Evolutionary conservation across 1,140 invertebrate species (phyloP), one percentile per base, ranked within the genome.

Genomic region (Orchesella cincta): DNA sequence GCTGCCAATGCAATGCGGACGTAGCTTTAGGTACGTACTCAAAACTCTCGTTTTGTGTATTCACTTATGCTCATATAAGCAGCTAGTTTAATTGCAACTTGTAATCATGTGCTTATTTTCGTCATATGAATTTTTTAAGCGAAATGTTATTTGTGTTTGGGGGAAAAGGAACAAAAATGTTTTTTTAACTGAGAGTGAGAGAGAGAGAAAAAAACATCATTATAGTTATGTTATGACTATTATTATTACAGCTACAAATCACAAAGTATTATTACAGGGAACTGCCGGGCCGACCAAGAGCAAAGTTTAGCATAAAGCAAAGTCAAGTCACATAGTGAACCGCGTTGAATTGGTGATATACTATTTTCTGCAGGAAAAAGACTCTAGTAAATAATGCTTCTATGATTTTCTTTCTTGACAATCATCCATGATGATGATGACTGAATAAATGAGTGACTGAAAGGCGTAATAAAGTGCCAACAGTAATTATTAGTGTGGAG

Each of bases 401-500:
- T 46, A 18, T 23, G 52, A 57, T 26, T 8, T 57, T 57, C 12
- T 14, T 57, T 57, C 23, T 57, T 57, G 52, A 57, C 52, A 57
- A 57, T 57, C 23, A 26, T 57, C 52, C 52, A 57, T 26, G 52
- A 18, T 57, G 52, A 57, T 57, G 52, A 57, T 57, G 52, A 57
- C 52, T 57, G 52, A 57, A 26, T n/a, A 26, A 57, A 14, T 57
- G 23, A 57, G 52, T 23, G 52, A 57, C 52, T 57, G 52, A 57
- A 57, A 57, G 52, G 52, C 52, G 23, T 23, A 57, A 57, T 57
- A 57, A 46, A 18, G 52, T 57, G 52, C 52, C 52, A 57, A 57
- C 12, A 57, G 52, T 57, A 57, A 57, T 57, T n/a, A 46, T 46
- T 46, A 46, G 5, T 46, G 39, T 46, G 39, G 18, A 46, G 18